A percentile compares a stretch with the other conserved stretches of the same genome.
These are phyloP conservation scores for Amphipoea lucens DNA, from an alignment of 2,888 invertebrate genomes.

Conservation along the genomic window DNA sequence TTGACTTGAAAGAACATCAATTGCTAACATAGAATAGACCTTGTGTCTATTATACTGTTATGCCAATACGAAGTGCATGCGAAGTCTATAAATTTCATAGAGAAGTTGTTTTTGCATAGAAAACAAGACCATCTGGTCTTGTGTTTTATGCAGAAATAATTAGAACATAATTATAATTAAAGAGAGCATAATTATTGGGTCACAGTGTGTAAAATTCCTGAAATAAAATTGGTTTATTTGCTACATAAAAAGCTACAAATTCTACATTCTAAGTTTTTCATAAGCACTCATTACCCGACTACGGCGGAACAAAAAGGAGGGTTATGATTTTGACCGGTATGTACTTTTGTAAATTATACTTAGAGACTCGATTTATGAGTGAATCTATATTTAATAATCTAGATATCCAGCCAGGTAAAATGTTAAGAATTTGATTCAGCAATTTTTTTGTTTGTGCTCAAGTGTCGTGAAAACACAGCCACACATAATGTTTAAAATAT, in stretches of 20 bases:
- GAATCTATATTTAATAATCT: too few species aligned
- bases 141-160: neutral
- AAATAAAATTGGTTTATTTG: constrained; percentile 37
- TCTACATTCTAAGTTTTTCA: neutral
- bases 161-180: neutral
- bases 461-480: neutral
- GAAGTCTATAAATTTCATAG: too few species aligned
- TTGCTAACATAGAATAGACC: too few species aligned
- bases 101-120: too few species aligned
- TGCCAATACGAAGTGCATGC: too few species aligned
- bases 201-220: constrained; percentile 68
- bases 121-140: too few species aligned
- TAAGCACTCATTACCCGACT: neutral
- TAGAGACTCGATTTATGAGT: neutral
- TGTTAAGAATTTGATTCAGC: neutral
- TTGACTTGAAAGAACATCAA: too few species aligned
- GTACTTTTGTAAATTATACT: too few species aligned
- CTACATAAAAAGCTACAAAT: neutral
- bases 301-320: too few species aligned
- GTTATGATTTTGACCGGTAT: too few species aligned
- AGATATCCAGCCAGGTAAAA: neutral
- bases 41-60: too few species aligned
- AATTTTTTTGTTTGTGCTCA: neutral
- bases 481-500: neutral
- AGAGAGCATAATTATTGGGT: constrained; percentile 45